Evolutionary conservation across 2,113 vertebrate species (phyloP), one percentile per base, ranked within the genome.

Genomic region (Mus spicilegus): DNA sequence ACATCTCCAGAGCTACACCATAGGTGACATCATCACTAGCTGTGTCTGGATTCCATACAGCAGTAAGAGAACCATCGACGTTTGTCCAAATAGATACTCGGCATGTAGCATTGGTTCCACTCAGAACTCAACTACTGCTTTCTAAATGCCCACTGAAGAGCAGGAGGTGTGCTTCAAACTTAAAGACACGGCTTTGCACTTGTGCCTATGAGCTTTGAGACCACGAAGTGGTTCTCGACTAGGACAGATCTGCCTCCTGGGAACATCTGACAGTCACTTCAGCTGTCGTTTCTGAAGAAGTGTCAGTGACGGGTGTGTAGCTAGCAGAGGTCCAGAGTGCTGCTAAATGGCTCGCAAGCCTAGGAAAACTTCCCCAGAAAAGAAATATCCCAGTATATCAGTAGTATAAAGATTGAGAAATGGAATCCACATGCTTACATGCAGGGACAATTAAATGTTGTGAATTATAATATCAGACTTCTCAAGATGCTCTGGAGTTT

Each of bases 371-470:
- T 33, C 24, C 33, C 13, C 49, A 49, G 78, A 87, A 89, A 58
- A 76, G 14, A 6, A 0, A 58, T 3, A 14, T 14, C 81, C 54
- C 49, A 8, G 14, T 0, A 19, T 5, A 26, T 28, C 56, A 93
- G 0, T 13, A 19, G 16, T 36, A 0, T 5, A 22, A 58, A 77
- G 33, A 17, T 0, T 8, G 46, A 69, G 39, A 78, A 76, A 58
- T 36, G 69, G 39, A 85, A 22, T 61, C 82, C 7, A 13, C 0
- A 0, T 2, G 6, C 1, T 42, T 78, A 75, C 8, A 73, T 24
- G 0, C 2, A 65, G 3, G 22, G 16, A 4, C 1, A 1, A 24
- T n/a, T 17, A 70, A 26, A 26, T 26, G 42, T 13, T 33, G 0
- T 1, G 3, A 16, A 20, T 49, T 80, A 36, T 36, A 14, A 8